Evolutionary conservation across 2,113 vertebrate species (phyloP), one percentile per base, ranked within the genome.

Genomic region (Pterocles gutturalis): DNA sequence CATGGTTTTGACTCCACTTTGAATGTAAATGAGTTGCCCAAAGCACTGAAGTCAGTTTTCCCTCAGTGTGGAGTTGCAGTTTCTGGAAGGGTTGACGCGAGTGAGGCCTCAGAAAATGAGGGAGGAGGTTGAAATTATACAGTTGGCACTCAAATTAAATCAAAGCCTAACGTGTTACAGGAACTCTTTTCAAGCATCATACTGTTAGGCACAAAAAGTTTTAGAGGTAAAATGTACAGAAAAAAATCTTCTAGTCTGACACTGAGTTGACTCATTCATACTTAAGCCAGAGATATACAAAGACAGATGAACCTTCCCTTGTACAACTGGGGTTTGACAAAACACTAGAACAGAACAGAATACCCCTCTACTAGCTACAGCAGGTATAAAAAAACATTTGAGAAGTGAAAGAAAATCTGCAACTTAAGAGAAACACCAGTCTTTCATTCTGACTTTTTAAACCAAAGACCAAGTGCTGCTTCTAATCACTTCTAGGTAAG

Each of bases 331-430:
- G 43, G 17, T 91, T 92, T 87, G 51, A 94, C 82, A 94, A 87
- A 87, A 96, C 24, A 34, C 20, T 0, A 82, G 71, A 71, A 86
- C 11, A 34, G 93, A 28, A 17, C 2, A 80, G 45, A 65, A 79
- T 46, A 93, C 41, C 75, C 67, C 13, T 96, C 87, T 90, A 49
- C 61, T 90, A 95, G 43, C 43, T 92, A 58, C 87, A 96, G 97
- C 33, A 54, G 61, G 90, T 71, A 82, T 80, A 51, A 93, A 95
- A 95, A 72, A 67, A 20, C 34, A 57, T 10, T 21, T 45, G 33
- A 38, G n/a, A 46, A 82, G 43, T 36, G 54, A 53, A 90, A 85
- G n/a, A 54, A 90, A 75, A 72, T 8, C 28, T 28, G 43, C 75
- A 88, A 2, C 11, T 36, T 43, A 29, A 61, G 57, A 66, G 69